Base-by-base conservation (phyloP, 2,113 vertebrate species). In the Calyptommatus sinebrachiatus region DNA sequence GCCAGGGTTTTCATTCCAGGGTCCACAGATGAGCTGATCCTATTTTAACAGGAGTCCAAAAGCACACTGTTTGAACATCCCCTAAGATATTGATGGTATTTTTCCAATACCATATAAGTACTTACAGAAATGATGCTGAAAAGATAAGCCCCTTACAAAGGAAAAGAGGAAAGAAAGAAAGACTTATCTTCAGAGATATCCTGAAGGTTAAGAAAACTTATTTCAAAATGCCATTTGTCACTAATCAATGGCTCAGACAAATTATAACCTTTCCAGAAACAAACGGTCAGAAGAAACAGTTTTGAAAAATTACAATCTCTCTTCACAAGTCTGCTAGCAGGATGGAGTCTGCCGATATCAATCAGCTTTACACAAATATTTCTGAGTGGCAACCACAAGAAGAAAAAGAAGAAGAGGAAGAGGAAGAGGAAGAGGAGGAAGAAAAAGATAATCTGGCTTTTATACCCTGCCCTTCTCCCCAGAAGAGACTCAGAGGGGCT, bases 141-240 rank as follows among this genome's bases (percentile, higher is more conserved):
- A 83, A 60, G 22, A 26, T 41, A 53, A 60, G 24, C 2, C 72
- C 67, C 80, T 71, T 81, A 79, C 88, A 89, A 86, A 81, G 84
- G 90, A 22, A n/a, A 2, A 41, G 86, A 85, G 83, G 85, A 91
- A 22, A n/a, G 1, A 41, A 85, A 77, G 7, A 80, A 24, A 57
- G 84, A 82, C 81, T 90, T 87, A 91, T 88, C 86, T 92, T 92
- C 86, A 90, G 87, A 91, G 62, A 71, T 87, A 87, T 82, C 57
- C 72, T 81, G 86, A 92, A 90, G 87, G 88, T 86, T 85, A 91
- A 84, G 76, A 87, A 77, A 83, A 89, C 79, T 72, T 83, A 78
- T 87, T 76, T 66, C 79, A 85, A 88, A 80, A 89, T 88, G 85
- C 71, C 86, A 89, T 89, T 91, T 91, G 79, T 92, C 90, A 89